These are phyloP conservation scores for Lordiphosa mommai DNA, from an alignment of 1,140 invertebrate species.

Conservation along the genomic window DNA sequence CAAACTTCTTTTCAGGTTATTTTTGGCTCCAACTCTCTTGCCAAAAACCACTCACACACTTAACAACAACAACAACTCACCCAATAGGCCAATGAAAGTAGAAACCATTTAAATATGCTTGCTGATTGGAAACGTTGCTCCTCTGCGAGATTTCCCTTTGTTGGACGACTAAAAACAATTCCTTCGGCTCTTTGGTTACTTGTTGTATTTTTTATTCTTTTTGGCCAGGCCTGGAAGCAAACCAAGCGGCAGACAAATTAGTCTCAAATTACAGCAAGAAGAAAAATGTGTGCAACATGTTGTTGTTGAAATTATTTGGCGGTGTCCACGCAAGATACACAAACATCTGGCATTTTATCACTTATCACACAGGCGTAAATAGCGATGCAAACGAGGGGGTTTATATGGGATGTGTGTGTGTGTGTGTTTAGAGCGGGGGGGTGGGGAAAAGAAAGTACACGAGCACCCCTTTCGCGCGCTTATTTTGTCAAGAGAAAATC, in stretches of 20 bases:
- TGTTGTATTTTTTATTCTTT: slow-evolving; percentile 23
- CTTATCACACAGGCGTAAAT: slow-evolving; percentile 55
- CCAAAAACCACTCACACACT: neutral
- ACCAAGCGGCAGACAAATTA: slow-evolving; percentile 16
- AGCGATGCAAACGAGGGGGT: slow-evolving; percentile 36
- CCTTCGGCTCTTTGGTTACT: slow-evolving; percentile 41
- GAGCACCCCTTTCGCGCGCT: slow-evolving; percentile 73
- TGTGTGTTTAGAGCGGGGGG: slow-evolving; percentile 8
- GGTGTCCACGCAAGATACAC: slow-evolving; percentile 26
- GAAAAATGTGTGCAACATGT: slow-evolving; percentile 62
- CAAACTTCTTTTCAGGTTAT: neutral
- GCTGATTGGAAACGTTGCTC: slow-evolving; percentile 58
- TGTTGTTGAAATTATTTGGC: slow-evolving; percentile 32
- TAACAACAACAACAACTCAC: slow-evolving; percentile 37
- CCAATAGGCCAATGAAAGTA: slow-evolving; percentile 79
- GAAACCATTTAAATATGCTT: slow-evolving; percentile 80
- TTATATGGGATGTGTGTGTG: slow-evolving; percentile 1
- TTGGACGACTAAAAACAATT: slow-evolving; percentile 41
- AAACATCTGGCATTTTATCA: slow-evolving; percentile 58
- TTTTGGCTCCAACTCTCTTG: neutral
- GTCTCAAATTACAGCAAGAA: slow-evolving; percentile 12
- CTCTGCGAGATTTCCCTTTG: slow-evolving; percentile 48
- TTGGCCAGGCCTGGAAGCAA: slow-evolving; percentile 1
- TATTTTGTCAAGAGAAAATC: slow-evolving; percentile 69
- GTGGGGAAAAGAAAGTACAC: slow-evolving; percentile 68